Conservation (phyloP, 2,888 invertebrate genomes). For the Homarus gammarus region DNA sequence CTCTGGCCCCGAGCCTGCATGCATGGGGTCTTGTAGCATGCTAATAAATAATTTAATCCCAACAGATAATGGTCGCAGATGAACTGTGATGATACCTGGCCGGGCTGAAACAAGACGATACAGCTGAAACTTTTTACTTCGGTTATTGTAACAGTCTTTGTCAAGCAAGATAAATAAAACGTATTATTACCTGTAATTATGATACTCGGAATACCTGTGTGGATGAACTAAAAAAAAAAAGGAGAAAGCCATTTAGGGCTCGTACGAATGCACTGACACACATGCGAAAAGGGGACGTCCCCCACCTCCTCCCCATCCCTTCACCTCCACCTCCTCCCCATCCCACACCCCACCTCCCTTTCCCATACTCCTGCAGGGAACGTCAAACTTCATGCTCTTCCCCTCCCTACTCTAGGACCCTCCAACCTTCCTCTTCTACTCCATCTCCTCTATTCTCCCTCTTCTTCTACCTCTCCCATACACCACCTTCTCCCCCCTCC, state of each 20-base stretch:
- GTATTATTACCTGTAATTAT: slow-evolving; percentile 46
- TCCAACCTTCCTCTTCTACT: too few relatives aligned
- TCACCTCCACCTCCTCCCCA: neutral
- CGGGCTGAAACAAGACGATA: neutral
- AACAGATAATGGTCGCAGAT: slow-evolving; percentile 31
- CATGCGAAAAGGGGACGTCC: neutral
- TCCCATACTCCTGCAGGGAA: too few relatives aligned
- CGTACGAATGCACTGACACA: slow-evolving; percentile 22
- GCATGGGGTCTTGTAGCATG: slow-evolving; percentile 31
- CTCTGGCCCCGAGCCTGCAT: too few relatives aligned
- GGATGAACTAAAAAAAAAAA: slow-evolving; percentile 8
- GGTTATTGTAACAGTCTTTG: neutral
- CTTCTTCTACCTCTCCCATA: too few relatives aligned
- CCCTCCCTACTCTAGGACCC: too few relatives aligned
- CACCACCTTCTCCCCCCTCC: slow-evolving; percentile 2
- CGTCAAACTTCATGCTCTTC: too few relatives aligned
- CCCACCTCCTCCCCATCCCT: neutral
- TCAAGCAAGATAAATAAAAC: slow-evolving; percentile 21
- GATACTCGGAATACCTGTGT: slow-evolving; percentile 41
- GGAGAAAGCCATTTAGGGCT: slow-evolving; percentile 20
- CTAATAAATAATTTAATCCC: slow-evolving; percentile 34
- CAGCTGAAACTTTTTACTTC: neutral
- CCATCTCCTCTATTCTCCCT: too few relatives aligned
- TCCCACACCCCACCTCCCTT: too few relatives aligned
- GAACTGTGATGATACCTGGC: slow-evolving; percentile 3